Evolutionary conservation across 2,888 invertebrate species (phyloP), one percentile per base, ranked within the genome.

Genomic region (Cerastoderma edule): DNA sequence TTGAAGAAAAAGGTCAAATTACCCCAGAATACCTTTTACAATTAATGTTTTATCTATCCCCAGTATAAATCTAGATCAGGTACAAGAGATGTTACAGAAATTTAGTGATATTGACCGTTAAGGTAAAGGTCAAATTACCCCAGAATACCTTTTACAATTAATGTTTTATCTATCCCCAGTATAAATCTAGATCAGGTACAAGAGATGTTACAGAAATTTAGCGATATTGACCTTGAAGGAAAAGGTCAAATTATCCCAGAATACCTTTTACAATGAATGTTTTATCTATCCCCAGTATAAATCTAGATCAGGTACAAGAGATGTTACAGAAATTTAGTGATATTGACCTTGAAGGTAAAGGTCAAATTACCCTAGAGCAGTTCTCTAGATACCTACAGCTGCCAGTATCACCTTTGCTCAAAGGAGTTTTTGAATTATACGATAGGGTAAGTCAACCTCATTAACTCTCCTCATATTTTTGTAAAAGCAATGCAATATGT

Each of bases 341-440:
- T 32, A 89, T 92, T 50, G 85, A 88, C 27, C 76, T 80, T 24
- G 72, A 78, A 32, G 83, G 85, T 2, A 80, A 75, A 64, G 92
- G 91, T 28, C 83, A 86, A 30, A 86, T 93, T 22, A 90, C 89
- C 2, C 57, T 92, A 22, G 86, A 91, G 56, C 94, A 96, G 91
- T 96, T 97, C 92, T 94, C 95, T 5, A 93, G 93, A 32, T 94
- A 95, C 60, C 94, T 96, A 27, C 94, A 95, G 78, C 90, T 96
- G 63, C 94, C 95, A 27, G 92, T 93, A 2, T 94, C 94, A 53
- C 94, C 95, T 83, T 93, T 94, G 16, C 91, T 95, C 16, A 94
- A 94, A 67, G 94, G 95, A 75, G 93, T 96, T 19, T 96, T 95
- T 91, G 93, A 94, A 78, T 92, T 96, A 83, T 95, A 95, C 89